A percentile compares a stretch with the other conserved stretches of the same genome.
phyloP scores from a whole-genome alignment of 2,113 vertebrate species.

The Alosa alosa region DNA sequence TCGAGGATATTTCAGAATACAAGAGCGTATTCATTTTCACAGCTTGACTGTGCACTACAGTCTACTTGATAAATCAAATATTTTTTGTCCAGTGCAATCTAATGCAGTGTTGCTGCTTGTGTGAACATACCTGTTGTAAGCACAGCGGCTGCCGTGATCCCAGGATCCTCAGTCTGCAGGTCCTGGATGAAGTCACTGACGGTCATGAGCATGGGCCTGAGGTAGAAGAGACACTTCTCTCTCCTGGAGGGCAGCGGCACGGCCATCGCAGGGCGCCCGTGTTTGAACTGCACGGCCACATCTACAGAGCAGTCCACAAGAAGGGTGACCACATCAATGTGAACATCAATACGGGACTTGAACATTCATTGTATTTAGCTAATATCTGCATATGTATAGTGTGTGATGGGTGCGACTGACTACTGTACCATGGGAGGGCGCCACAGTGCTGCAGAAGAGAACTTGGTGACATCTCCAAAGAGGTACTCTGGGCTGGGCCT shows the following conservation, averaged over 20 bases:
- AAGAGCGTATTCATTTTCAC: too few relatives aligned
- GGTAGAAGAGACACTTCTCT: constrained; percentile 84
- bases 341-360: too few relatives aligned
- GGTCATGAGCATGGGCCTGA: constrained; percentile 79
- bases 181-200: constrained; percentile 81
- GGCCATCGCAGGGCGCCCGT: constrained; percentile 83
- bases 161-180: constrained; percentile 82
- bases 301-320: constrained; percentile 60
- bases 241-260: constrained; percentile 82
- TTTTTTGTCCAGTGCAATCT: background rate
- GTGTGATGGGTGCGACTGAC: background rate
- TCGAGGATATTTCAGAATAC: too few relatives aligned
- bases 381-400: constrained; percentile 21
- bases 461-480: constrained; percentile 17
- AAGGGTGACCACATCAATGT: background rate
- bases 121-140: constrained; percentile 69
- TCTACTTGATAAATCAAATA: too few relatives aligned
- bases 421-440: constrained; percentile 63
- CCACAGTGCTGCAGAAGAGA: constrained; percentile 57
- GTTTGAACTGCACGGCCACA: constrained; percentile 75
- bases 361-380: background rate
- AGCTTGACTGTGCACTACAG: too few relatives aligned
- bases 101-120: background rate
- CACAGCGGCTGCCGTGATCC: constrained; percentile 67
- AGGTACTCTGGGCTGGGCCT: constrained; percentile 18